Evolutionary conservation across 2,888 invertebrate species (phyloP).

Genomic region (Drosophila mulleri): DNA sequence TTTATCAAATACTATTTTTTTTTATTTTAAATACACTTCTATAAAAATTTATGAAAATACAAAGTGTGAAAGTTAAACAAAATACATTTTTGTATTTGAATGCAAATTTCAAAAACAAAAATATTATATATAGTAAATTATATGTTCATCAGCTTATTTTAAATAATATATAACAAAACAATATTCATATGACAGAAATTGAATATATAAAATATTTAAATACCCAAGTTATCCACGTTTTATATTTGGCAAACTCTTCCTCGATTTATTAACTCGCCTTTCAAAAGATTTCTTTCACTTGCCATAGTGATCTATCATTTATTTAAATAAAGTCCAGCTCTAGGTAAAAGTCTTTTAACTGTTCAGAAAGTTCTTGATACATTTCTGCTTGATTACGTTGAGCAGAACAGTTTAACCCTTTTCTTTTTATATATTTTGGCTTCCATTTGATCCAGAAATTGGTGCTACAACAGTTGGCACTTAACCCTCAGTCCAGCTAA

Average conservation of each 20-base stretch:
- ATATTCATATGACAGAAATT: no score
- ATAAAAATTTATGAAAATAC: no score
- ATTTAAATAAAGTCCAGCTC: neutral
- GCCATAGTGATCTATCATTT: neutral
- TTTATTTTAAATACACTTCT: no score
- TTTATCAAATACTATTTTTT: no score
- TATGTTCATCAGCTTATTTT: no score
- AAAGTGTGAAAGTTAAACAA: no score
- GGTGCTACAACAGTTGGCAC: conserved; percentile 48
- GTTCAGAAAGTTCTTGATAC: neutral
- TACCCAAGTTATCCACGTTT: no score
- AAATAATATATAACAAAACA: no score
- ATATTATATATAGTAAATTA: no score
- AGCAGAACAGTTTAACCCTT: conserved; percentile 39
- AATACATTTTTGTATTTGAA: no score
- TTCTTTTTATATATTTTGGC: neutral
- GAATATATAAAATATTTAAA: no score
- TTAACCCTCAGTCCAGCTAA: conserved; percentile 50
- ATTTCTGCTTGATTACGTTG: conserved; percentile 30
- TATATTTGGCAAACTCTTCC: neutral
- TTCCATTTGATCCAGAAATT: conserved; percentile 15
- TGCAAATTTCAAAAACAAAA: no score
- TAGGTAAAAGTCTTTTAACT: neutral
- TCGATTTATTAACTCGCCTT: neutral
- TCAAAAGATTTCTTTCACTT: neutral